A percentile compares a stretch with the other conserved stretches of the same genome.
These are phyloP conservation scores for Tragelaphus scriptus DNA, from an alignment of 2,113 vertebrate species.

Conservation along the genomic window DNA sequence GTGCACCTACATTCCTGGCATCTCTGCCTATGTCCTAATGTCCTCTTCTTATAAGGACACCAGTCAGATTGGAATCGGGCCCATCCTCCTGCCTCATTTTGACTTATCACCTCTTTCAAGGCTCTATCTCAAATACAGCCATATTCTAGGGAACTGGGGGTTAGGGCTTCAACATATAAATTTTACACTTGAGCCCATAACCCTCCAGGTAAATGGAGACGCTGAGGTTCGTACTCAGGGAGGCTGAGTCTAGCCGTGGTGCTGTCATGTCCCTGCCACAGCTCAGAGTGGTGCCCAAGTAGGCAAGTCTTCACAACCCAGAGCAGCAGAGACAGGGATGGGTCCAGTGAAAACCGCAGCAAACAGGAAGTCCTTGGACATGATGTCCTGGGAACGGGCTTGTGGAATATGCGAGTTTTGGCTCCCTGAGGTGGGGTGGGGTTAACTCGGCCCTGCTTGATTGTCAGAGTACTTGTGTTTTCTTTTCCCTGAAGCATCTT, in stretches of 20 bases:
- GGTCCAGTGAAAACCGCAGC: not conserved
- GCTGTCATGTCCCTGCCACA: not conserved
- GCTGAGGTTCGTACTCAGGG: not conserved
- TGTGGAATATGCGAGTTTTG: not conserved
- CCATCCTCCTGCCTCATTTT: not conserved
- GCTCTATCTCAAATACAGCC: not conserved
- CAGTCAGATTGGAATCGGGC: not conserved
- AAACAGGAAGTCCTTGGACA: not conserved
- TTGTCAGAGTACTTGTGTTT: not conserved
- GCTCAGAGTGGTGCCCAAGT: accelerated
- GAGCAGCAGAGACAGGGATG: not conserved
- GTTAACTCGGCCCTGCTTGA: not conserved
- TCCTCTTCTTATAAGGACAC: not conserved
- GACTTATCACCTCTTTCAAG: not conserved
- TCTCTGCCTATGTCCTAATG: not conserved
- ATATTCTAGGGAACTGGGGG: not conserved
- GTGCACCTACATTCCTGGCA: not conserved
- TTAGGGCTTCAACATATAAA: not conserved
- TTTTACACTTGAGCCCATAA: not conserved
- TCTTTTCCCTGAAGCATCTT: not conserved
- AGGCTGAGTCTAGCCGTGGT: not conserved
- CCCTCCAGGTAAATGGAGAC: not conserved
- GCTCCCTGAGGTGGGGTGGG: not conserved
- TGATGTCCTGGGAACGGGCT: accelerated
- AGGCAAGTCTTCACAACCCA: not conserved